Conservation (phyloP, 2,888 invertebrate species). For the Oscheius sp. region DNA sequence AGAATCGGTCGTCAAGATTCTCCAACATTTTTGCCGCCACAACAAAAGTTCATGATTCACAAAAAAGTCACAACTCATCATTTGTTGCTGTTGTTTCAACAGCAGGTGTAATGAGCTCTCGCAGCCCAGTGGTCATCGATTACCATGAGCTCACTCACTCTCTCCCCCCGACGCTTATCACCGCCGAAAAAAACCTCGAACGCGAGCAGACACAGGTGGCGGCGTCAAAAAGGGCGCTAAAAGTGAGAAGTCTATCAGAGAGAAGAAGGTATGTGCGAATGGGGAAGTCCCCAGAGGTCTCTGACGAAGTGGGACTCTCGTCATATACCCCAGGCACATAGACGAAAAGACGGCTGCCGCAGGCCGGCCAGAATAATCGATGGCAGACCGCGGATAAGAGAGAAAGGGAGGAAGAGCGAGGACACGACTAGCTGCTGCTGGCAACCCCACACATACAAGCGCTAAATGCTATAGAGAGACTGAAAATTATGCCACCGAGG, state of each 20-base stretch:
- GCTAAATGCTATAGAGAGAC: constrained; percentile 22
- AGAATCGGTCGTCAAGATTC: too few relatives aligned
- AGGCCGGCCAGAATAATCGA: constrained; percentile 37
- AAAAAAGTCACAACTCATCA: too few relatives aligned
- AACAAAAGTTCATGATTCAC: too few relatives aligned
- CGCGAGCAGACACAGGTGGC: background rate
- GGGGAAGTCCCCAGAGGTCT: constrained; percentile 21
- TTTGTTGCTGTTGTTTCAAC: too few relatives aligned
- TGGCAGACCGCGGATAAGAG: constrained; percentile 36
- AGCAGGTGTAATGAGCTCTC: too few relatives aligned
- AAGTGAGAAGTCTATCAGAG: background rate
- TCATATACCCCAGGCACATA: constrained; percentile 32
- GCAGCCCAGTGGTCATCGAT: too few relatives aligned
- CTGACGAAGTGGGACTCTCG: constrained; percentile 33
- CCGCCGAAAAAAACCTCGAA: too few relatives aligned
- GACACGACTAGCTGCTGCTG: constrained; percentile 37
- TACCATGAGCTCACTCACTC: too few relatives aligned
- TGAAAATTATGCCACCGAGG: constrained; percentile 9
- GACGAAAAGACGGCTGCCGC: constrained; percentile 37
- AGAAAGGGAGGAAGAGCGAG: constrained; percentile 39
- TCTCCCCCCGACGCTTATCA: too few relatives aligned
- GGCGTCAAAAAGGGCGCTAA: constrained; percentile 2
- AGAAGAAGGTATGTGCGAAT: constrained; percentile 25
- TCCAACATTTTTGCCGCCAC: too few relatives aligned
- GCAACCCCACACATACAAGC: constrained; percentile 2